Base-by-base conservation (phyloP, 1,140 invertebrate species). In the Lepidurus couesii region DNA sequence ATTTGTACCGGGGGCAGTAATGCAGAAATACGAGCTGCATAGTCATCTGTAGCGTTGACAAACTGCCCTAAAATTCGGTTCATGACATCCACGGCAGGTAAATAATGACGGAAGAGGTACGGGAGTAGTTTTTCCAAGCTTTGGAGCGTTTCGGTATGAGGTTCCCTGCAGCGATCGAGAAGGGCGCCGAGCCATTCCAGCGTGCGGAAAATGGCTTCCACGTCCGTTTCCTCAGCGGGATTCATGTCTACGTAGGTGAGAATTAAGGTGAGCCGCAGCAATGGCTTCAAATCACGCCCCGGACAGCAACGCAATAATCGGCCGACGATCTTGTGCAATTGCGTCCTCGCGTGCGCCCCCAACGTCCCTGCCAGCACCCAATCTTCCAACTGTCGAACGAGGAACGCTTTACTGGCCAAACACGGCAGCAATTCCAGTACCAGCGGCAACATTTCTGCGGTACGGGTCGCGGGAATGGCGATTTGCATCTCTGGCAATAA, bases 181-280 rank as follows among this genome's bases (percentile, higher is more conserved):
- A 79, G 74, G 42, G 74, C 78, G 73, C 78, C 78, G 5, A 79
- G 44, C 78, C 78, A 79, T 47, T 79, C 78, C 78, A 79, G 47
- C 6, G 78, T 75, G 10, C 24, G 73, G 6, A 79, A 75, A 44
- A 75, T 75, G 26, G 78, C 75, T 75, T 79, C 78, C 3, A 75
- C 73, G 53, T 79, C 78, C 7, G 78, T 45, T 10, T 44, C 21
- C 13, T 65, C 53, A 13, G 53, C 53, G 1, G 16, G 6, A 21
- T 65, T 21, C 53, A 65, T 65, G 16, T 65, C 53, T 21, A 65
- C 21, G 21, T 65, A 65, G 53, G 53, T 65, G 53, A 65, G 53
- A 65, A 65, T 65, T 65, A 65, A 65, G 53, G 53, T 65, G 21
- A 65, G 53, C 21, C 53, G 8, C 53, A 65, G 13, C 21, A 65